Base-by-base conservation (phyloP, 1,140 invertebrate species). In the Caerostris extrusa region DNA sequence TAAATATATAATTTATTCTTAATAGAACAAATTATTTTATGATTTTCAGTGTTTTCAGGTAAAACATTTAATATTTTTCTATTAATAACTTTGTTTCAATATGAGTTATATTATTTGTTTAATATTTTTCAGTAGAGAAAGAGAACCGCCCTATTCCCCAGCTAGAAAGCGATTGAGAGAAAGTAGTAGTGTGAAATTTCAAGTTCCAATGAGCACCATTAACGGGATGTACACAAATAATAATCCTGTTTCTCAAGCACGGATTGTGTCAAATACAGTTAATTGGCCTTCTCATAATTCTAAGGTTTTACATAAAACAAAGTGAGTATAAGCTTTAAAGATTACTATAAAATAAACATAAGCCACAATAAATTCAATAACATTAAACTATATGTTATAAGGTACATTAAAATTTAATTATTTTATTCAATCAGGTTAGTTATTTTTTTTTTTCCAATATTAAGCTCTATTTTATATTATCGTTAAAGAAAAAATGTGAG, bases 101-200 rank as follows among this genome's bases (percentile, higher is more conserved):
- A 34, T 34, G 34, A 34, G 61, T 64, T 34, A 34, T 34, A 34
- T 34, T 34, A 34, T 81, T 81, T 81, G n/a, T 81, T 5, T 81
- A 67, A 67, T 7, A 7, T 77, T 50, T n/a, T 5, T 7, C 55
- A 91, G 90, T 55, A 77, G 92, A 55, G 92, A 93, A 19, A 19
- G 55, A 19, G 71, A 55, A 34, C 85, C 55, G n/a, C 98, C 99
- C 95, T 96, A 99, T 93, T 99, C 98, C 95, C 99, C 99, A 1
- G 98, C 99, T 3, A 99, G 99, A 96, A 99, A 99, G 96, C 97
- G 99, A 14, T 98, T 99, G 8, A 99, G 99, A 95, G 99, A 99
- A 95, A 98, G 98, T 95, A 99, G 98, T 34, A 98, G 98, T 61
- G 98, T 98, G 2, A 97, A 96, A 88, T 95, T 94, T 94, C 85